These are phyloP conservation scores for Clarias fuscus DNA, from an alignment of 2,797 vertebrate species.

Conservation along the genomic window DNA sequence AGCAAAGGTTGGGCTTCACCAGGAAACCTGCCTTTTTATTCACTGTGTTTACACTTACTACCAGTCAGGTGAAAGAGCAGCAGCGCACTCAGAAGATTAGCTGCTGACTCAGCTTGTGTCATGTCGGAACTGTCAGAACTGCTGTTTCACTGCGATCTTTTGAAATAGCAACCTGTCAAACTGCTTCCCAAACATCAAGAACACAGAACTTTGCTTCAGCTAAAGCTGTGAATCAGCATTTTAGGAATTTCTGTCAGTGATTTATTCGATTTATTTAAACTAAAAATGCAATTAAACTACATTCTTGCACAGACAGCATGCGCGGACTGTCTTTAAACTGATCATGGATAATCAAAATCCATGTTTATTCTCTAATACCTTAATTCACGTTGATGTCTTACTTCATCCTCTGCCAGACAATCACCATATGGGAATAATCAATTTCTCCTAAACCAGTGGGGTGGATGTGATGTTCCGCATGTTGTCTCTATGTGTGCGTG, in stretches of 20 bases:
- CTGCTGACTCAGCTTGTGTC: not conserved
- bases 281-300: not conserved
- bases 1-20: not conserved
- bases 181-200: not conserved
- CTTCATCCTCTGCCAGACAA: conserved; percentile 22
- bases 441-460: not conserved
- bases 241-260: not conserved
- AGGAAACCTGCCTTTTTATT: not conserved
- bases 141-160: not conserved
- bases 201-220: not conserved
- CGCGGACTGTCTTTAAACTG: not conserved
- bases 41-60: not conserved
- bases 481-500: not conserved
- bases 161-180: conserved; percentile 3
- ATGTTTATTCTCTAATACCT: conserved; percentile 50
- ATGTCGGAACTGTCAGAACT: not conserved
- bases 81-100: not conserved
- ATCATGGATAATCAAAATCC: conserved; percentile 53
- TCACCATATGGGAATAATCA: not conserved
- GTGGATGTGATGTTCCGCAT: conserved; percentile 37
- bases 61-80: not conserved
- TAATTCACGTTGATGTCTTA: conserved; percentile 45
- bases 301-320: not conserved
- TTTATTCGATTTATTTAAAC: not conserved
- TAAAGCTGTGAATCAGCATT: conserved; percentile 4